Conservation (phyloP, 2,113 vertebrate genomes). For the Machaerirhynchus nigripectus region DNA sequence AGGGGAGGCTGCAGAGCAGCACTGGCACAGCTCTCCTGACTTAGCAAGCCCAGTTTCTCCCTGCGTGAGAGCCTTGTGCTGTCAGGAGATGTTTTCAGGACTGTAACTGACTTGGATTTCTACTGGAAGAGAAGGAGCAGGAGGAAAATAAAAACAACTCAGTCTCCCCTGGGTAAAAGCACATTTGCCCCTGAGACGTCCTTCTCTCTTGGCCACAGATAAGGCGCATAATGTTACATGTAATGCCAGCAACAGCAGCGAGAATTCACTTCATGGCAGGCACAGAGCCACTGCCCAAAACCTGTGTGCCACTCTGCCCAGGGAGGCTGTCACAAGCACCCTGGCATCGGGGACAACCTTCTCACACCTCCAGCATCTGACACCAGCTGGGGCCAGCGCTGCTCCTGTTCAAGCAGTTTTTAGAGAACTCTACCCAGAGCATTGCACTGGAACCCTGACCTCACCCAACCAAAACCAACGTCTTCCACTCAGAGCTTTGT, state of each 20-base stretch:
- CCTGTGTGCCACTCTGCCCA: rapidly evolving
- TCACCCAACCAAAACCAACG: not conserved
- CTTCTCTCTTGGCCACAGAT: not conserved
- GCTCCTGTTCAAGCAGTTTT: rapidly evolving
- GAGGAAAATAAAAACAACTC: not conserved
- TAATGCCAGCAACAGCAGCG: rapidly evolving
- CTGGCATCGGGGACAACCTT: rapidly evolving
- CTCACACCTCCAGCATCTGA: not conserved
- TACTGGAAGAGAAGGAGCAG: not conserved
- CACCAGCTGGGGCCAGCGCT: no score
- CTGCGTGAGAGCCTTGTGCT: rapidly evolving
- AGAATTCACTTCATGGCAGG: not conserved
- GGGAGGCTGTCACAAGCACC: not conserved
- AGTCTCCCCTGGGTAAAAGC: not conserved
- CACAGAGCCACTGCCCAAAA: rapidly evolving
- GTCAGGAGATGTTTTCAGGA: not conserved
- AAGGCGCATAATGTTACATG: rapidly evolving
- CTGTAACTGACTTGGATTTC: not conserved
- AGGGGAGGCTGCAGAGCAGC: not conserved
- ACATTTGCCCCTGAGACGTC: not conserved
- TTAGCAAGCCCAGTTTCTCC: not conserved
- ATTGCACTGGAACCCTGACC: no score
- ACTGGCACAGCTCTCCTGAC: rapidly evolving
- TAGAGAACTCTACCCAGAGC: not conserved
- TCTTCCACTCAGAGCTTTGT: no score